phyloP scores from a whole-genome alignment of 2,113 vertebrate species.

The Poicephalus gulielmi region DNA sequence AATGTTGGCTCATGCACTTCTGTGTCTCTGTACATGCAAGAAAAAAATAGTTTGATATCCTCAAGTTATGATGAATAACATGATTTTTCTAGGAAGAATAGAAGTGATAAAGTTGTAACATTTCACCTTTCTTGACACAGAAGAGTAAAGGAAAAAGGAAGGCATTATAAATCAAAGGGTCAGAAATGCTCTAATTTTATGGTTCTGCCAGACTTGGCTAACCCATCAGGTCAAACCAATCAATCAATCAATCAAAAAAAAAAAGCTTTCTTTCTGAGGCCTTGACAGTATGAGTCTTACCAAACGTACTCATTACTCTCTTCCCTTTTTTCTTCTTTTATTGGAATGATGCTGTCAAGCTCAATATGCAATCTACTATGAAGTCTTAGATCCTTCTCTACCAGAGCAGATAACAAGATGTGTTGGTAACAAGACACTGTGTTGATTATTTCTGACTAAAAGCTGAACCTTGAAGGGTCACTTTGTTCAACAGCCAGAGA shows the following conservation, averaged over 20 bases:
- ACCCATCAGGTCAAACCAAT: not conserved
- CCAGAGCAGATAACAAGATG: not conserved
- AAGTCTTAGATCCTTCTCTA: not conserved
- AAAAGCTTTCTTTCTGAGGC: not conserved
- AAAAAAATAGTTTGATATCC: not conserved
- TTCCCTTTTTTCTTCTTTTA: not conserved
- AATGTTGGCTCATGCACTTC: not conserved
- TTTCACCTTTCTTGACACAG: not conserved
- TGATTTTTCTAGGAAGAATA: not conserved
- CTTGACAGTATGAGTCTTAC: not conserved
- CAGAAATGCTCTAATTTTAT: not conserved
- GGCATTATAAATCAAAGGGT: not conserved
- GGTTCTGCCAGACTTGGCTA: not conserved
- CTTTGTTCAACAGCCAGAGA: not conserved
- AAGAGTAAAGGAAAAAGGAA: not conserved
- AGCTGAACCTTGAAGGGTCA: not conserved
- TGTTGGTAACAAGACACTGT: not conserved
- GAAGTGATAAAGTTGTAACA: not conserved
- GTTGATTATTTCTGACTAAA: constrained; percentile 17
- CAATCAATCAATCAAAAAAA: not conserved
- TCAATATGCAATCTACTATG: not conserved
- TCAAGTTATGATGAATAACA: not conserved
- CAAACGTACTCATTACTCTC: not conserved
- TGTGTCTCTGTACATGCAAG: not conserved
- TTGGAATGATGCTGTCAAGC: not conserved